phyloP scores from a whole-genome alignment of 2,888 invertebrate species.

The Trichopoda pennipes region DNA sequence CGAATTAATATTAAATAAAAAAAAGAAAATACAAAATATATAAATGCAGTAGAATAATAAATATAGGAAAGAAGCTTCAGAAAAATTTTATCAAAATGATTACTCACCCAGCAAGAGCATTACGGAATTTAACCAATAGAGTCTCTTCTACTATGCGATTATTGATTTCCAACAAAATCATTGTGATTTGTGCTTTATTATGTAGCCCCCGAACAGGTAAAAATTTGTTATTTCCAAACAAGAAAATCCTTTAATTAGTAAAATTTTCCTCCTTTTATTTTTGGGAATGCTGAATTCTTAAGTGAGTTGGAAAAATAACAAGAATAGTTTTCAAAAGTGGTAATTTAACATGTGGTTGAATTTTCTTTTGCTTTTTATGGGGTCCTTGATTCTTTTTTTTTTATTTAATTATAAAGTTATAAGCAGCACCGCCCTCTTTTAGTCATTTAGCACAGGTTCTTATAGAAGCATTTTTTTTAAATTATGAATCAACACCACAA shows the following conservation, averaged over 20 bases:
- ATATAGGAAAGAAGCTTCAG: conserved; percentile 36
- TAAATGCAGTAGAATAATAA: conserved; percentile 60
- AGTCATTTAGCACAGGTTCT: conserved; percentile 52
- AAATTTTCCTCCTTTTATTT: conserved; percentile 19
- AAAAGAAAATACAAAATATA: conserved; percentile 40
- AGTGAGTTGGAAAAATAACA: not conserved
- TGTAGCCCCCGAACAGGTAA: conserved; percentile 38
- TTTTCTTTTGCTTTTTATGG: conserved; percentile 61
- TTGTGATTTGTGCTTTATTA: conserved; percentile 76
- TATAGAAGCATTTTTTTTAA: conserved; percentile 55
- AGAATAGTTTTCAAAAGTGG: not conserved
- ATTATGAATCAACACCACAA: conserved; percentile 77
- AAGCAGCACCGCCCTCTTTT: conserved; percentile 70
- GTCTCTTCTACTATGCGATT: conserved; percentile 99
- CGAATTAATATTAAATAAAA: conserved; percentile 37
- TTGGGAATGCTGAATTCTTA: conserved; percentile 23
- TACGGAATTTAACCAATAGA: conserved; percentile 95
- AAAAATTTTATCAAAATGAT: conserved; percentile 42
- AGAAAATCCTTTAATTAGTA: not conserved
- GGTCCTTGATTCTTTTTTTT: conserved; percentile 67
- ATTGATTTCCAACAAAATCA: conserved; percentile 99
- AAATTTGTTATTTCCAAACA: conserved; percentile 16
- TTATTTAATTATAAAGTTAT: conserved; percentile 59
- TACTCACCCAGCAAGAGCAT: conserved; percentile 94
- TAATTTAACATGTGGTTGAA: conserved; percentile 57